Evolutionary conservation across 2,113 vertebrate species (phyloP).

Genomic region (Lasiurus cinereus): DNA sequence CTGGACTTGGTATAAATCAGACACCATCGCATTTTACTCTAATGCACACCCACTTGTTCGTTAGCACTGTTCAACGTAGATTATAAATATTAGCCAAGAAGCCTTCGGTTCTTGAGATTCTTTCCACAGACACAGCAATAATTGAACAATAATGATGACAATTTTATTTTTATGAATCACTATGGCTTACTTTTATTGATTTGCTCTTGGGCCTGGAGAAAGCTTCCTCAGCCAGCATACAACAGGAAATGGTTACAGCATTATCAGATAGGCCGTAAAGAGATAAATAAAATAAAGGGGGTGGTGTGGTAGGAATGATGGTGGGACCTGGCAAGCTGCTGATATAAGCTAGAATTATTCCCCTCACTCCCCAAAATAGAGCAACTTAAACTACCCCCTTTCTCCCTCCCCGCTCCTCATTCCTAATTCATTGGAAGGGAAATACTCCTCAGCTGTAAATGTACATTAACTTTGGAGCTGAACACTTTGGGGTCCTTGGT

Average conservation of each 20-base stretch:
- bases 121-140: slow-evolving; percentile 88
- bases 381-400: slow-evolving; percentile 64
- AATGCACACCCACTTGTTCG: slow-evolving; percentile 88
- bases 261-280: slow-evolving; percentile 82
- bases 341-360: slow-evolving; percentile 75
- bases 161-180: slow-evolving; percentile 89
- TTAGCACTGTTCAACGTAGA: slow-evolving; percentile 87
- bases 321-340: slow-evolving; percentile 75
- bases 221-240: slow-evolving; percentile 83
- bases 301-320: slow-evolving; percentile 52
- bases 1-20: slow-evolving; percentile 89
- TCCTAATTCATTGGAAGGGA: slow-evolving; percentile 38
- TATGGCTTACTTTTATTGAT: slow-evolving; percentile 88
- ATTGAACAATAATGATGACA: slow-evolving; percentile 90
- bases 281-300: slow-evolving; percentile 72
- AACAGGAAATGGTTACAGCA: slow-evolving; percentile 85
- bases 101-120: slow-evolving; percentile 86
- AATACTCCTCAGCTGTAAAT: slow-evolving; percentile 63
- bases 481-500: slow-evolving; percentile 71
- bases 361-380: slow-evolving; percentile 58
- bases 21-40: slow-evolving; percentile 85
- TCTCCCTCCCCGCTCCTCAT: not conserved
- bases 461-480: slow-evolving; percentile 62
- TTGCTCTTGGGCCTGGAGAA: slow-evolving; percentile 85
- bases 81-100: slow-evolving; percentile 90